A percentile compares a stretch with the other conserved stretches of the same genome.
Evolutionary conservation across 2,113 vertebrate species (phyloP).

Genomic region (Rana temporaria): DNA sequence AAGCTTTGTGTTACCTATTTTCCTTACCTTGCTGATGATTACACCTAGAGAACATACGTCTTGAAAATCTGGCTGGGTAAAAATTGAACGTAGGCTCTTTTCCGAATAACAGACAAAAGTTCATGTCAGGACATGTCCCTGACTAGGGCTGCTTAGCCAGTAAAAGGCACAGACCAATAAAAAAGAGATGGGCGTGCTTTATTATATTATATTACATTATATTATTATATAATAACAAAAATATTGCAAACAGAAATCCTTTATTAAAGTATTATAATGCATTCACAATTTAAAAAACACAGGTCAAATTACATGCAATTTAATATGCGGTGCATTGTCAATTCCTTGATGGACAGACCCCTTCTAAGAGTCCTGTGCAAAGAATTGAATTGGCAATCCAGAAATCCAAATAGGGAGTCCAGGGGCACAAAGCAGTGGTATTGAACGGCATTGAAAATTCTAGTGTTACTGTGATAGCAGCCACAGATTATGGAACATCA

Average conservation of each 20-base stretch:
- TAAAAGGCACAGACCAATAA: neutral
- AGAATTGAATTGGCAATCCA: no score
- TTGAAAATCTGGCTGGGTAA: neutral
- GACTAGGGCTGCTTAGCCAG: neutral
- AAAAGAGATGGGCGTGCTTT: neutral
- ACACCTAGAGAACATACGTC: neutral
- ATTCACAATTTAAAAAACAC: neutral
- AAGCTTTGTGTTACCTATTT: no score
- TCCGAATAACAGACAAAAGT: slow-evolving; percentile 2
- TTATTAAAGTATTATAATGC: neutral
- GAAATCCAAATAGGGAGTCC: no score
- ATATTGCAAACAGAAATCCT: neutral
- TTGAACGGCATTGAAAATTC: no score
- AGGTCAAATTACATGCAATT: no score
- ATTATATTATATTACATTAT: neutral
- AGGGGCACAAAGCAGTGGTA: no score
- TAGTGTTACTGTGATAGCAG: no score
- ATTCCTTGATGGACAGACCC: no score
- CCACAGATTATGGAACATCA: no score
- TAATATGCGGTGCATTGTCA: no score
- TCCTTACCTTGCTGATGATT: neutral
- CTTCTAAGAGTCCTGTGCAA: no score
- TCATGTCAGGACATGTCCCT: slow-evolving; percentile 32
- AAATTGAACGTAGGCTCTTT: neutral
- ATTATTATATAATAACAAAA: neutral